Evolutionary conservation across 1,140 invertebrate genomes (phyloP).

Genomic region (Cotesia chilonis): DNA sequence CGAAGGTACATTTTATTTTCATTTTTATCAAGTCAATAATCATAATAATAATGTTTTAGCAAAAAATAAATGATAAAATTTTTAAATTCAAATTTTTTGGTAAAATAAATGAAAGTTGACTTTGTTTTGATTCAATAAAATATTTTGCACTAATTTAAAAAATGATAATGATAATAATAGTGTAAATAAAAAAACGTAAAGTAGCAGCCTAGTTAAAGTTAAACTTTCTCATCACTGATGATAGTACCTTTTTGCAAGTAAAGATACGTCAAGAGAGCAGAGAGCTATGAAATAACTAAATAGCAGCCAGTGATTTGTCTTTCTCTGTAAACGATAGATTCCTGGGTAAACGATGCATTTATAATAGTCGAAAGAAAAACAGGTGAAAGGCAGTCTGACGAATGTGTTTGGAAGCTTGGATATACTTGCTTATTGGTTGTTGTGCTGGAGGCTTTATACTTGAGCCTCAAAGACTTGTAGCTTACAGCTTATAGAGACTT

Average conservation of each 20-base stretch:
- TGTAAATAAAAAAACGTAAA: too few species aligned
- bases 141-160: not conserved
- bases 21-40: too few species aligned
- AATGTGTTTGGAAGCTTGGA: constrained; percentile 3
- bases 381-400: constrained; percentile 27
- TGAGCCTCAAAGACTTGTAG: not conserved
- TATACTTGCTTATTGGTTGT: too few species aligned
- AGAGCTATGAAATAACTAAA: constrained; percentile 17
- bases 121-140: not conserved
- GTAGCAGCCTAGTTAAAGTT: constrained; percentile 3
- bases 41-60: too few species aligned
- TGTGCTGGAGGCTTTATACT: too few species aligned
- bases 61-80: too few species aligned
- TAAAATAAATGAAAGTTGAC: too few species aligned
- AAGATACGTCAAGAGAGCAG: not conserved
- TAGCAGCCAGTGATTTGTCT: constrained; percentile 16
- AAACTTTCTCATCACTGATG: not conserved
- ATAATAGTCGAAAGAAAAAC: constrained; percentile 24
- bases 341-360: constrained; percentile 8
- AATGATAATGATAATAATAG: not conserved
- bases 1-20: not conserved
- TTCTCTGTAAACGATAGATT: constrained; percentile 1
- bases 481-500: too few species aligned
- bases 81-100: too few species aligned
- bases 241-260: constrained; percentile 2